Evolutionary conservation across 2,113 vertebrate species (phyloP).

Genomic region (Danionella cerebrum): DNA sequence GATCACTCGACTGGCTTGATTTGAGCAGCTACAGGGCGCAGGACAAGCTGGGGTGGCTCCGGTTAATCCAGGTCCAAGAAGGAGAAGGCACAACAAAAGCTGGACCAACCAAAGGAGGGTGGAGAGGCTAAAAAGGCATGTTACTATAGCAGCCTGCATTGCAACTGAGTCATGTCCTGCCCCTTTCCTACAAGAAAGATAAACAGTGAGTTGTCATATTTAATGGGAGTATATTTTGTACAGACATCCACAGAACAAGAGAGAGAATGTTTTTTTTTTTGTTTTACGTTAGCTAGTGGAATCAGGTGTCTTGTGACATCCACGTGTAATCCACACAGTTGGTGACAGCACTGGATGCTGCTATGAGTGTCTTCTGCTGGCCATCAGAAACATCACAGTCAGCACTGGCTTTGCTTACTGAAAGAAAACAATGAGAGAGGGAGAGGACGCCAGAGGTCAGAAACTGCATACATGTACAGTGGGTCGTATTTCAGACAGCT

Average conservation of each 20-base stretch:
- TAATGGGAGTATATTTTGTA: not conserved
- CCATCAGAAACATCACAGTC: constrained; percentile 17
- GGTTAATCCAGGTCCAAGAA: constrained; percentile 63
- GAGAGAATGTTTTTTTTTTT: not conserved
- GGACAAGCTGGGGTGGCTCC: constrained; percentile 76
- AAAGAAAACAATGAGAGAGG: not conserved
- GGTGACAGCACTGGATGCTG: constrained; percentile 1
- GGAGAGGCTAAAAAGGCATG: constrained; percentile 66
- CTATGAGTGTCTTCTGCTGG: constrained; percentile 8
- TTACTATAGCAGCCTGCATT: constrained; percentile 76
- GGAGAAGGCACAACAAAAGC: constrained; percentile 62
- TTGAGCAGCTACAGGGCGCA: constrained; percentile 81
- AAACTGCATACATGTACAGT: constrained; percentile 13
- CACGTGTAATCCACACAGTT: constrained; percentile 1
- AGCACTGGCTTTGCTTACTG: constrained; percentile 6
- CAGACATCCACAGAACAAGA: not conserved
- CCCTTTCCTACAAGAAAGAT: constrained; percentile 53
- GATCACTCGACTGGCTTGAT: constrained; percentile 91
- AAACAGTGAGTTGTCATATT: constrained; percentile 47
- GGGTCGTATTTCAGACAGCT: constrained; percentile 16
- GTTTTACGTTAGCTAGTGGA: constrained; percentile 3
- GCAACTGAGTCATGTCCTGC: constrained; percentile 75
- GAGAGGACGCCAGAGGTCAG: not conserved
- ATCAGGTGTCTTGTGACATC: constrained; percentile 20
- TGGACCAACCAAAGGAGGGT: constrained; percentile 65